Conservation (phyloP, 35 echinoderm and acorn worm species). For the Holothuria glaberrima region DNA sequence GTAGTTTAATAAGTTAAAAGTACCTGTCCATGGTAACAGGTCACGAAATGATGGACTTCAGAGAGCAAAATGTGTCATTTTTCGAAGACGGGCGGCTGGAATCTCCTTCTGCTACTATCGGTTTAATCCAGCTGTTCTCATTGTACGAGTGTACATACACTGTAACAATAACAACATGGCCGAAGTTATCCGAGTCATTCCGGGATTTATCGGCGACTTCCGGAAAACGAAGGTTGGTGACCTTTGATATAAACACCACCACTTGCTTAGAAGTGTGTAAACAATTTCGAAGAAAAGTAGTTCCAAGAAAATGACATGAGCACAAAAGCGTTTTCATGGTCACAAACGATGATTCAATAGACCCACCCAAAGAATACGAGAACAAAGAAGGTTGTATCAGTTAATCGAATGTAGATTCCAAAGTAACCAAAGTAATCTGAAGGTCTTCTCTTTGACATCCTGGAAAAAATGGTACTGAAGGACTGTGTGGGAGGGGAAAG, state of each 20-base stretch:
- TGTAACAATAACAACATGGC: slow-evolving; percentile 60
- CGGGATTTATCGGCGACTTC: not conserved
- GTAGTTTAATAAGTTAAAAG: slow-evolving; percentile 9
- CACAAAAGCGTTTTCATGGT: no score
- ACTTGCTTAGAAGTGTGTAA: not conserved
- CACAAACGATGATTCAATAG: no score
- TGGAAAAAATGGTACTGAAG: no score
- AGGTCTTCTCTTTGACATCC: no score
- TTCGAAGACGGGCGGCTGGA: slow-evolving; percentile 39
- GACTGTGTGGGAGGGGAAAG: no score
- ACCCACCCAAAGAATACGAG: no score
- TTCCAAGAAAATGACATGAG: no score
- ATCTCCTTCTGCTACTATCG: slow-evolving; percentile 34
- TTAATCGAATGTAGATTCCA: no score
- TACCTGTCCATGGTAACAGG: slow-evolving; percentile 53
- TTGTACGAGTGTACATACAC: slow-evolving; percentile 44
- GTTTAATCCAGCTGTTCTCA: slow-evolving; percentile 49
- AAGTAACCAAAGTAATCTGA: no score
- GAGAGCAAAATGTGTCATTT: slow-evolving; percentile 32
- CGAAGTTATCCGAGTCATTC: slow-evolving; percentile 17
- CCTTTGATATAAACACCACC: slow-evolving; percentile 5
- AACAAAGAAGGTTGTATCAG: no score
- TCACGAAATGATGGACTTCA: slow-evolving; percentile 36
- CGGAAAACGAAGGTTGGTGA: slow-evolving; percentile 13
- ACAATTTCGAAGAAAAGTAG: not conserved